A percentile compares a stretch with the other conserved stretches of the same genome.
phyloP scores from a whole-genome alignment of 1,140 invertebrate genomes.

The Vanessa tameamea region DNA sequence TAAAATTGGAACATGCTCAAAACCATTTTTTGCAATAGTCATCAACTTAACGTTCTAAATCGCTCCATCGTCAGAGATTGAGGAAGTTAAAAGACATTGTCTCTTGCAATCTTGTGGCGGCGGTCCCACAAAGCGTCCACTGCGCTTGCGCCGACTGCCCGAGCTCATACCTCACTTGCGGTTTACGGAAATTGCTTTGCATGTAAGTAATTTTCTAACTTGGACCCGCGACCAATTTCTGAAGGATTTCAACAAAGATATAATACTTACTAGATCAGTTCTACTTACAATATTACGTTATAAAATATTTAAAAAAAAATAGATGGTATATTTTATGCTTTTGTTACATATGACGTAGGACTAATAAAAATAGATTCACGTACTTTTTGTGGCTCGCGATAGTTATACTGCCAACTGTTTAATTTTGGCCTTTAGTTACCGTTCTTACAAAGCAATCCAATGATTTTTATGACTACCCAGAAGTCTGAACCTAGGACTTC shows the following conservation, averaged over 20 bases:
- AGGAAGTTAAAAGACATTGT: slow-evolving; percentile 48
- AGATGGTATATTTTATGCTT: no score
- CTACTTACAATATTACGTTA: neutral
- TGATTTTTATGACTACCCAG: no score
- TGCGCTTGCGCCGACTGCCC: slow-evolving; percentile 51
- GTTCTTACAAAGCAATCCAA: no score
- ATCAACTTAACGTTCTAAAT: no score
- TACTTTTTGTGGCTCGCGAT: no score
- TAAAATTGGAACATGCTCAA: neutral
- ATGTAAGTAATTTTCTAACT: slow-evolving; percentile 75
- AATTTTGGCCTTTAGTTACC: no score
- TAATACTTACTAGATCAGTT: neutral
- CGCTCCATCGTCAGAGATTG: slow-evolving; percentile 2
- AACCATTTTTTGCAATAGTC: no score
- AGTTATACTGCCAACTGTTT: no score
- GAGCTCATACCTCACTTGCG: slow-evolving; percentile 56
- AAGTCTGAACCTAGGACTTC: no score
- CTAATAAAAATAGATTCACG: no score
- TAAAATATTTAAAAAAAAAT: neutral
- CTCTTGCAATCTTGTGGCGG: slow-evolving; percentile 59
- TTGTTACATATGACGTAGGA: no score
- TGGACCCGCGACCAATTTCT: slow-evolving; percentile 57
- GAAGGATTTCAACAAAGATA: slow-evolving; percentile 41
- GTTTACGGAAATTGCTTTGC: slow-evolving; percentile 61
- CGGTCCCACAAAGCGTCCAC: slow-evolving; percentile 56